A percentile compares a stretch with the other conserved stretches of the same genome.
Conservation (phyloP, 2,797 vertebrate species). For the Halcyon leucocephala region DNA sequence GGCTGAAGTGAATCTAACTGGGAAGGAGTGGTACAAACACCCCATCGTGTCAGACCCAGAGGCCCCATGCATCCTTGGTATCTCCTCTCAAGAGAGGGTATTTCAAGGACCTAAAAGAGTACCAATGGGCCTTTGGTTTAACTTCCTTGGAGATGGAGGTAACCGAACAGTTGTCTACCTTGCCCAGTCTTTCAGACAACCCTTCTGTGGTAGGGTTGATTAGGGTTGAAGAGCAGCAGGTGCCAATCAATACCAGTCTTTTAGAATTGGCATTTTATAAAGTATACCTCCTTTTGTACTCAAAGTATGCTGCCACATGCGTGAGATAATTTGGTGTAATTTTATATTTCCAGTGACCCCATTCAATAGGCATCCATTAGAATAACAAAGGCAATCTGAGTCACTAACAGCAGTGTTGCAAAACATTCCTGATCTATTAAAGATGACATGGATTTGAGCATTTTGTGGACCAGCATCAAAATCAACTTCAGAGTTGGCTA, state of each 20-base stretch:
- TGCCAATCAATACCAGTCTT: background rate
- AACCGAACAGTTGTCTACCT: background rate
- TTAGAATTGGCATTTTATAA: background rate
- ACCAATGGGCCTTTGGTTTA: background rate
- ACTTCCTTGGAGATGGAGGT: background rate
- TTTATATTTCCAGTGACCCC: background rate
- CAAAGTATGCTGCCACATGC: background rate
- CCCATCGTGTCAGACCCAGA: no score
- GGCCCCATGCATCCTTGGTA: background rate
- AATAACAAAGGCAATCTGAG: background rate
- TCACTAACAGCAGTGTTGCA: background rate
- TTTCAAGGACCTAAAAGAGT: background rate
- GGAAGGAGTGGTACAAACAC: background rate
- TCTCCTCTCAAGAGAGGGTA: background rate
- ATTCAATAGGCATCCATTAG: background rate
- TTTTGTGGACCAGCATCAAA: background rate
- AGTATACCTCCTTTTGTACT: background rate
- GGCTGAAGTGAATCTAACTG: background rate
- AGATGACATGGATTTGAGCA: background rate
- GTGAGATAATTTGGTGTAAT: background rate
- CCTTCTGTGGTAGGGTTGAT: background rate
- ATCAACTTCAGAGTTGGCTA: background rate
- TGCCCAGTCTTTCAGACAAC: background rate
- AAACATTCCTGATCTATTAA: background rate
- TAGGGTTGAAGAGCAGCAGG: background rate